Evolutionary conservation across 2,113 vertebrate genomes (phyloP).

Genomic region (Pleuronectes platessa): DNA sequence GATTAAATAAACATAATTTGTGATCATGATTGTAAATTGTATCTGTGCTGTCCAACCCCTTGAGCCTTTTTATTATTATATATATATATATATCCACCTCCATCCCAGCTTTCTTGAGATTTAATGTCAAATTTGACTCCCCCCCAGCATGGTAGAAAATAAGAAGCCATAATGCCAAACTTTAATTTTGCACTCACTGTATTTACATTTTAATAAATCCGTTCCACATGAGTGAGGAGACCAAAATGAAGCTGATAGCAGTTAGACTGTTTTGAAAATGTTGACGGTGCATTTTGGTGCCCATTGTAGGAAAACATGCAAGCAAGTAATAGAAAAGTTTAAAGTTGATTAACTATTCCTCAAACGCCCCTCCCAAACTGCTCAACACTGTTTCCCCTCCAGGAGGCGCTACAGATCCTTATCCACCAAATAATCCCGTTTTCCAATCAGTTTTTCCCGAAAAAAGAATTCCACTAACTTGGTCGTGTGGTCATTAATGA

Average conservation of each 20-base stretch:
- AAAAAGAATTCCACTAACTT: too few relatives aligned
- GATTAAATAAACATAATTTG: neutral
- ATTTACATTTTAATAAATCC: conserved; percentile 37
- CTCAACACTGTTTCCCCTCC: too few relatives aligned
- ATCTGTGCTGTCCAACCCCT: too few relatives aligned
- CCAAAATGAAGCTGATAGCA: conserved; percentile 2
- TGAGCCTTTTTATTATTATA: neutral
- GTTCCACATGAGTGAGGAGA: conserved; percentile 8
- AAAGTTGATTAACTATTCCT: too few relatives aligned
- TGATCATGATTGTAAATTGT: too few relatives aligned
- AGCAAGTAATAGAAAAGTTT: neutral
- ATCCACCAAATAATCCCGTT: too few relatives aligned
- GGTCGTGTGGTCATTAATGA: too few relatives aligned
- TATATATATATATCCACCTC: too few relatives aligned
- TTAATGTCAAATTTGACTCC: neutral
- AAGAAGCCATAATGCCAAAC: neutral
- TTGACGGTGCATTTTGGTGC: conserved; percentile 17
- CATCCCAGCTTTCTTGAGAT: neutral
- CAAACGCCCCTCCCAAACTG: too few relatives aligned
- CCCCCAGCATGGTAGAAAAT: neutral
- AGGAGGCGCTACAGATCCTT: too few relatives aligned
- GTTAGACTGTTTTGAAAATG: neutral
- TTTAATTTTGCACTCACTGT: neutral
- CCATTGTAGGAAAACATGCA: neutral
- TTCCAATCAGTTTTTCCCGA: too few relatives aligned